Evolutionary conservation across 2,888 invertebrate species (phyloP), one percentile per base, ranked within the genome.

Genomic region (Epiperipatus broadwayi): DNA sequence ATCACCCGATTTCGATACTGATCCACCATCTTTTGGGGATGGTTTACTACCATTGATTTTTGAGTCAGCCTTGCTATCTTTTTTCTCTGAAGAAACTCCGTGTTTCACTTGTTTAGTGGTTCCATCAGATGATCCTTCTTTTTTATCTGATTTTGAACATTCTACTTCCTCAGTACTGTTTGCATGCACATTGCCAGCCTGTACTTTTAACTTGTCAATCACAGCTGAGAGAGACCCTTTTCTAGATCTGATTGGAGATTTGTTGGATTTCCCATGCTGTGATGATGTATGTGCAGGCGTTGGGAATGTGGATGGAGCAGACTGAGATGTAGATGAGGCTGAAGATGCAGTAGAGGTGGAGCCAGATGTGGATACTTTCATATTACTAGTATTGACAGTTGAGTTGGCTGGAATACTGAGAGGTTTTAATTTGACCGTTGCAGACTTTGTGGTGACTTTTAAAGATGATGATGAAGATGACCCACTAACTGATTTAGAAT

Each of bases 151-250:
- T 39, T 50, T 44, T n/a, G 51, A 18, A 21, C 21, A 20, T 21
- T 29, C 30, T 8, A 16, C n/a, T 10, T 12, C 40, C 19, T 19
- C 20, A 12, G 41, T 34, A 28, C 33, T 31, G 16, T 21, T 33
- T 15, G 35, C 41, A 22, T 43, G 42, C 34, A 40, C 41, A 35
- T 38, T 39, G n/a, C 37, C 35, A 32, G 47, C 41, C 30, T 36
- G 36, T 5, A 35, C 41, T 56, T 78, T 78, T 16, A 85, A 58
- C 56, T 84, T 84, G 52, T 84, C 81, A 49, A 85, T 80, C 10
- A 85, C 79, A 14, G 81, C 56, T 20, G 53, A 53, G 27, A 57
- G 44, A 4, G 56, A 55, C 16, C 50, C 50, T 41, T 55, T 55
- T 10, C 37, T 37, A 10, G 45, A 42, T 20, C 37, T 5, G 14